Base-by-base conservation (phyloP, 2,797 vertebrate genomes). In the Dicrostonyx torquatus region DNA sequence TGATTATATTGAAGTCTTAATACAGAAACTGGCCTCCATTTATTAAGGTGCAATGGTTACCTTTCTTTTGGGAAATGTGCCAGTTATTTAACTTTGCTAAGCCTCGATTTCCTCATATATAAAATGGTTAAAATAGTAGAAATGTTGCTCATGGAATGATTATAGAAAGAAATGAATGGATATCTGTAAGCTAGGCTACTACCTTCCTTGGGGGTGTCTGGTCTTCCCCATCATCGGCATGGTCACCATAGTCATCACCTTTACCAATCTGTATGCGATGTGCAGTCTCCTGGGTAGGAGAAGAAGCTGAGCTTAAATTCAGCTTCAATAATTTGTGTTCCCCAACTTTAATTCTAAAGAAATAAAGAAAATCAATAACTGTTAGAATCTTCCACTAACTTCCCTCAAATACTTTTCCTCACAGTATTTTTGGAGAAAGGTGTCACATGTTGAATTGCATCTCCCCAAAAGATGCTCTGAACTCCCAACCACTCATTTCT, bases 221-320 rank as follows among this genome's bases (percentile, higher is more conserved):
- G n/a, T 48, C 7, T 79, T 85, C 70, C 34, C 1, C 18, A 60
- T 24, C 9, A 15, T 64, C 17, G 13, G 53, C n/a, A 60, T 8
- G 6, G 64, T 48, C n/a, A 14, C 0, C 31, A 40, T 68, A 50
- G 58, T 2, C 0, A 9, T 40, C n/a, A 68, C 12, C 37, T 34
- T 24, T 26, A 62, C 48, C 37, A 68, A 22, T 75, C 22, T 62
- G 48, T 68, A 48, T 50, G 22, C 66, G 10, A 53, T 78, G 1
- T 53, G 8, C 87, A 76, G 18, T 2, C 50, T 95, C n/a, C 45
- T 79, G 43, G 82, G 29, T 53, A 55, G 55, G 45, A 87, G 58
- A 87, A 31, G 70, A 87, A 95, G 80, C 8, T 84, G 50, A 87
- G 26, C 20, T 93, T 94, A 89, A 91, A 66, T n/a, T 77, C 34